Base-by-base conservation (phyloP, 2,797 vertebrate genomes). In the Odontamblyopus lacepedii region DNA sequence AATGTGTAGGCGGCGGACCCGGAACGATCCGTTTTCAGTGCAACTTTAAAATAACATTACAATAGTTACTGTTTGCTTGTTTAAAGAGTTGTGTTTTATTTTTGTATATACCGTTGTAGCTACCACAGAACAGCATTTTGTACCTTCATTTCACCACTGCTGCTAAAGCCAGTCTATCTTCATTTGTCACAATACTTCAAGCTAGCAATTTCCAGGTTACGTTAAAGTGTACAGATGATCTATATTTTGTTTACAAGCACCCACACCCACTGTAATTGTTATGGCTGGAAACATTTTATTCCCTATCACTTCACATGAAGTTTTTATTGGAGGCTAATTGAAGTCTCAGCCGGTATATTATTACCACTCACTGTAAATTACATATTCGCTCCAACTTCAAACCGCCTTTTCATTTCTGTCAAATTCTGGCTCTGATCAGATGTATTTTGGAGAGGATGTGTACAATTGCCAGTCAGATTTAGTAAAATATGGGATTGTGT, bases 71-170 rank as follows among this genome's bases (percentile, higher is more conserved):
- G 64, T 78, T 69, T 83, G 38, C 81, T 44, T 64, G n/a, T 59
- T 70, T 77, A 69, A 82, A 84, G 70, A 77, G 76, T 87, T 80
- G 69, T 82, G 73, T 78, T 85, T 78, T 83, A 69, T 83, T 72
- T 79, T 76, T 66, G 64, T 66, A 30, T 51, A 51, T 32, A 30
- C 11, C 30, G 57, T 19, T 53, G 6, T 16, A 26, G n/a, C 15
- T 27, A 6, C 27, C 63, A 77, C 64, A 70, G 63, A 70, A 70
- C 68, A 65, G 73, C 78, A 18, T 87, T 86, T 75, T 74, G 50
- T 75, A 32, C 74, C 69, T 73, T 30, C 72, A n/a, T 66, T 26
- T 67, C 18, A 53, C 48, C 27, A 53, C 65, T 32, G 65, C 65
- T 67, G 29, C 65, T 67, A 67, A 66, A 29, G 35, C 1, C 35